Conservation (phyloP, 2,797 vertebrate species). For the Gallinago solitaria region DNA sequence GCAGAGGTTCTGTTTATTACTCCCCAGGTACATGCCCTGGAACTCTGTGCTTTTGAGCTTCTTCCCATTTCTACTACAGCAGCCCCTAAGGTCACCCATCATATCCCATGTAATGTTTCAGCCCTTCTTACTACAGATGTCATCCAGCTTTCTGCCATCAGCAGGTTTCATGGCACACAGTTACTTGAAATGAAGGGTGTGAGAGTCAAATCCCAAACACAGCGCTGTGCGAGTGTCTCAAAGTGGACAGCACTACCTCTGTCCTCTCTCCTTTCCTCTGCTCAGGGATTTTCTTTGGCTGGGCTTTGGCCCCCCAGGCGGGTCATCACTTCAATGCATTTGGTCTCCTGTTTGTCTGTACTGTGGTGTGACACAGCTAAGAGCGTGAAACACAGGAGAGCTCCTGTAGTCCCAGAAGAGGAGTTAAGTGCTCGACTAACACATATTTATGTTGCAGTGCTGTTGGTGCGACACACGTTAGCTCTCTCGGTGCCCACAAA, state of each 20-base stretch:
- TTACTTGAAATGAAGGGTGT: background rate
- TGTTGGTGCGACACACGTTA: background rate
- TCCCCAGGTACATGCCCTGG: background rate
- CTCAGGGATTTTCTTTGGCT: background rate
- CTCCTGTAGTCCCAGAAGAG: background rate
- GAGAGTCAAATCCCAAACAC: background rate
- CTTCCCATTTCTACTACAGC: background rate
- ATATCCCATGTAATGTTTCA: background rate
- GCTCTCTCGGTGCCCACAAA: background rate
- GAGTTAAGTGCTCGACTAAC: background rate
- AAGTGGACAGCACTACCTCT: background rate
- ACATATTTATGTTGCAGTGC: background rate
- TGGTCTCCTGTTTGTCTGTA: background rate
- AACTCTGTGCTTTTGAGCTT: background rate
- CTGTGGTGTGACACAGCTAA: background rate
- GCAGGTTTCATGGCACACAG: background rate
- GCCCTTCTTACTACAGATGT: background rate
- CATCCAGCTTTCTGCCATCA: background rate
- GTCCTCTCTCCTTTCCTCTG: background rate
- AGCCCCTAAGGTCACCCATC: background rate
- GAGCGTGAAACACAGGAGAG: background rate
- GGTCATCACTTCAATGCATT: background rate
- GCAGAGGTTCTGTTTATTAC: background rate
- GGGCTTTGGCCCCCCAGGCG: background rate
- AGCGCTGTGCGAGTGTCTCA: accelerated